phyloP scores from a whole-genome alignment of 92 coral and sea anemone genomes.

The Porites lobata region DNA sequence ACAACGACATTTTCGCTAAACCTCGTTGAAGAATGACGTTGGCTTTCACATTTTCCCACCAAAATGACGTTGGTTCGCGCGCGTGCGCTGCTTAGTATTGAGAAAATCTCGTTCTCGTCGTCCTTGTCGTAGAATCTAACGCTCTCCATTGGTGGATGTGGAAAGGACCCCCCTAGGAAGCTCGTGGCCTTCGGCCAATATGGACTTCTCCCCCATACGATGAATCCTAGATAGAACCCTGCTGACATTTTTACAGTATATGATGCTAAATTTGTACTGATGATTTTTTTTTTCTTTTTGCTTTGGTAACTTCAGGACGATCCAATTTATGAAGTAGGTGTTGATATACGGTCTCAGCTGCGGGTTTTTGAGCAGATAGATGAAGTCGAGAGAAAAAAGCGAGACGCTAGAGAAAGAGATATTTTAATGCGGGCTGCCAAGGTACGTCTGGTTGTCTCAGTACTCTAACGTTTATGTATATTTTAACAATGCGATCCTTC shows the following conservation, averaged over 20 bases:
- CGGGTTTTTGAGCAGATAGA: slow-evolving; percentile 99
- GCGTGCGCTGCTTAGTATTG: too few species aligned
- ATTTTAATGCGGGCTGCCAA: slow-evolving; percentile 97
- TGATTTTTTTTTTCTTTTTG: neutral
- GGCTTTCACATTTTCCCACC: too few species aligned
- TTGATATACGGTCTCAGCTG: slow-evolving; percentile 92
- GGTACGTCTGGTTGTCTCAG: slow-evolving; percentile 44
- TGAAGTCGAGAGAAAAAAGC: slow-evolving; percentile 95
- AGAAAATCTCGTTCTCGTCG: too few species aligned
- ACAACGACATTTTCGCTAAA: too few species aligned
- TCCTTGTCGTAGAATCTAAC: too few species aligned
- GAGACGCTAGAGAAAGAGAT: slow-evolving; percentile 97
- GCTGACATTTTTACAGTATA: neutral
- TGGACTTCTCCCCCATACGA: too few species aligned
- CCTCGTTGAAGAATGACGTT: too few species aligned
- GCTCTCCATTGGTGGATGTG: too few species aligned
- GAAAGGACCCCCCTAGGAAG: too few species aligned
- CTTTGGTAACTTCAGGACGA: slow-evolving; percentile 77
- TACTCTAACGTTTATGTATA: neutral
- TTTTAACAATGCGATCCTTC: neutral
- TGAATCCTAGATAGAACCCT: too few species aligned
- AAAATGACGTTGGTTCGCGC: too few species aligned
- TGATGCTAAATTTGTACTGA: neutral
- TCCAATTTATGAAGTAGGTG: slow-evolving; percentile 88
- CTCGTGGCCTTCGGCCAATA: too few species aligned